Percentiles rank a stretch among this genome's conserved stretches.
Evolutionary conservation across 2,113 vertebrate species (phyloP).

Genomic region (Hucho hucho): DNA sequence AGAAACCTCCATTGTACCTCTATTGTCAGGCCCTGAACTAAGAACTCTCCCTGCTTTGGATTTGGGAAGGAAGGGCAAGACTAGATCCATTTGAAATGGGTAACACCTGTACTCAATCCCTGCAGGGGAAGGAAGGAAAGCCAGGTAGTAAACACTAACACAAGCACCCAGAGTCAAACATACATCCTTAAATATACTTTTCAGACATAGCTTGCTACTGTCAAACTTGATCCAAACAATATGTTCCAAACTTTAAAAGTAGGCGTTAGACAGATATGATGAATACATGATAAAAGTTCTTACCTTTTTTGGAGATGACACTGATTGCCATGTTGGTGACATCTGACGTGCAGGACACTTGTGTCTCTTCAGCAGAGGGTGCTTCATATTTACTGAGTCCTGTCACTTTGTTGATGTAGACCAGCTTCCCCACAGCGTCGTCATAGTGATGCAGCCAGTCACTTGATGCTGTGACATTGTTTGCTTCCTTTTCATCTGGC

Average conservation of each 20-base stretch:
- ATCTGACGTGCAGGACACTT: constrained; percentile 79
- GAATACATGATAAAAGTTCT: no score
- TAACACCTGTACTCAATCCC: constrained; percentile 90
- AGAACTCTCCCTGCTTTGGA: constrained; percentile 76
- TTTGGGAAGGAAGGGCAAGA: constrained; percentile 91
- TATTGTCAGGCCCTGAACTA: constrained; percentile 70
- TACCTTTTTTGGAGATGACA: constrained; percentile 80
- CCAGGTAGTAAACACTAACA: background rate
- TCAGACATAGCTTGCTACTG: no score
- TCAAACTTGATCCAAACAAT: no score
- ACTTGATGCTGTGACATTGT: background rate
- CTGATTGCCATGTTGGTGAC: constrained; percentile 87
- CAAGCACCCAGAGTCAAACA: background rate
- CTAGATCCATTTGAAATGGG: constrained; percentile 86
- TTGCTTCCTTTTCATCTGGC: constrained; percentile 8
- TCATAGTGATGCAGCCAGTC: constrained; percentile 88
- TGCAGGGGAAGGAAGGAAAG: constrained; percentile 65
- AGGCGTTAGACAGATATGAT: no score
- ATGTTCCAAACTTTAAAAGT: no score
- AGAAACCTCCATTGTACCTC: constrained; percentile 73
- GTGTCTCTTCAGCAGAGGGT: constrained; percentile 68
- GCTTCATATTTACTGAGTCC: constrained; percentile 86
- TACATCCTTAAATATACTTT: no score
- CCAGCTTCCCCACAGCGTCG: constrained; percentile 72
- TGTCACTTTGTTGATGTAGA: constrained; percentile 86